Percentiles rank a stretch among this genome's conserved stretches.
Conservation (phyloP, 2,888 invertebrate genomes). For the Netelia virgata region DNA sequence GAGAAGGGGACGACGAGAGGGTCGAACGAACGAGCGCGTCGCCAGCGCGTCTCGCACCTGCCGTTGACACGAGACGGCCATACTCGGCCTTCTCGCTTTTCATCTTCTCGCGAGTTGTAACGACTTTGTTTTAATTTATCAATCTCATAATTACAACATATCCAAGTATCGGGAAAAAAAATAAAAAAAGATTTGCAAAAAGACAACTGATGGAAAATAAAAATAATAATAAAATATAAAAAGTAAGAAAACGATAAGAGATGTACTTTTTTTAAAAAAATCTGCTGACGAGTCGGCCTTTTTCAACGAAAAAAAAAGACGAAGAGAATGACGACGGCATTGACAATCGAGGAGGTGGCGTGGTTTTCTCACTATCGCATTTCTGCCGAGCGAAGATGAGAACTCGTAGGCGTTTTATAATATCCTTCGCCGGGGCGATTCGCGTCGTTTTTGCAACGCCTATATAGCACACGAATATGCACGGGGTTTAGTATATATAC, state of each 20-base stretch:
- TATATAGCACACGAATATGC: slow-evolving; percentile 1
- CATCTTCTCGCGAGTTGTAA: slow-evolving; percentile 37
- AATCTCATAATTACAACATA: slow-evolving; percentile 6
- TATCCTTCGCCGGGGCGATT: slow-evolving; percentile 10
- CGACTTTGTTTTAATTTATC: slow-evolving; percentile 24
- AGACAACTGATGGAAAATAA: neutral
- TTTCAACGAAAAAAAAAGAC: slow-evolving; percentile 15
- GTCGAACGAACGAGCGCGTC: slow-evolving; percentile 56
- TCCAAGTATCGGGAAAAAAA: neutral
- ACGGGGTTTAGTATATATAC: neutral
- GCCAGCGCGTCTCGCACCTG: slow-evolving; percentile 79
- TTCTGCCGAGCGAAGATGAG: slow-evolving; percentile 30
- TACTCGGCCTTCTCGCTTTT: slow-evolving; percentile 57
- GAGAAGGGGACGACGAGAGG: slow-evolving; percentile 44
- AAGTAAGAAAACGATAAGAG: neutral
- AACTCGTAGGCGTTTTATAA: slow-evolving; percentile 23
- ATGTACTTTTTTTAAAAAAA: neutral
- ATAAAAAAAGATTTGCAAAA: too few relatives aligned
- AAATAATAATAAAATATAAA: neutral
- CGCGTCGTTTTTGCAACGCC: slow-evolving; percentile 13
- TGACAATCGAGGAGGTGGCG: slow-evolving; percentile 15
- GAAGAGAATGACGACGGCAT: slow-evolving; percentile 11
- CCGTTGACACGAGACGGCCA: slow-evolving; percentile 71
- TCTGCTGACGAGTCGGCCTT: neutral
- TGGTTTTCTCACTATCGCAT: slow-evolving; percentile 27